phyloP scores from a whole-genome alignment of 2,113 vertebrate genomes.

The Equus quagga region DNA sequence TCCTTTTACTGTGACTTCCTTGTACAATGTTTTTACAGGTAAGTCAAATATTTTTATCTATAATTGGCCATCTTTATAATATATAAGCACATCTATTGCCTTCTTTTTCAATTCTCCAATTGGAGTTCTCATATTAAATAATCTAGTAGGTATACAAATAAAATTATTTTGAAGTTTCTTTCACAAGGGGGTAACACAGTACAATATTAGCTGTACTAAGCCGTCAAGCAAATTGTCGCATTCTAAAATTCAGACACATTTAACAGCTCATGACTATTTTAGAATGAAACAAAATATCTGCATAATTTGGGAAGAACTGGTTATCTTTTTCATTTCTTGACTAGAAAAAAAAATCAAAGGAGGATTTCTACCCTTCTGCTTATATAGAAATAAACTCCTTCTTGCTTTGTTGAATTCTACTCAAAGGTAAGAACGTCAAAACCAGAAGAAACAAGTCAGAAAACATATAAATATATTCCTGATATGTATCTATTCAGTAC shows the following conservation, averaged over 20 bases:
- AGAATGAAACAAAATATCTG: constrained; percentile 5
- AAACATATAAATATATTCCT: background rate
- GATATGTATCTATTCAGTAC: background rate
- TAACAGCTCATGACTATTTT: background rate
- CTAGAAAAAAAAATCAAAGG: background rate
- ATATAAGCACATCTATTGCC: background rate
- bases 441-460: background rate
- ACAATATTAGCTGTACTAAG: background rate
- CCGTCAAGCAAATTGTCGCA: background rate
- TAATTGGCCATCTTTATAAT: background rate
- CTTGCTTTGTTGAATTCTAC: background rate
- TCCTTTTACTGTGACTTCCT: background rate
- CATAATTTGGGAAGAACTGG: background rate
- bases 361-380: background rate
- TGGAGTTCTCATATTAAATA: background rate
- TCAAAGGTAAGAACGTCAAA: background rate
- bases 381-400: background rate
- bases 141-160: background rate
- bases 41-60: constrained; percentile 61
- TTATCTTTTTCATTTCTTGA: constrained; percentile 35
- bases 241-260: background rate
- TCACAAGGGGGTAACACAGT: background rate
- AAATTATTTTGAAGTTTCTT: background rate
- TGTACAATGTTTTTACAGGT: constrained; percentile 70
- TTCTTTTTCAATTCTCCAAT: constrained; percentile 13